These are phyloP conservation scores for Ametastegia equiseti DNA, from an alignment of 2,888 invertebrate species.

Conservation along the genomic window DNA sequence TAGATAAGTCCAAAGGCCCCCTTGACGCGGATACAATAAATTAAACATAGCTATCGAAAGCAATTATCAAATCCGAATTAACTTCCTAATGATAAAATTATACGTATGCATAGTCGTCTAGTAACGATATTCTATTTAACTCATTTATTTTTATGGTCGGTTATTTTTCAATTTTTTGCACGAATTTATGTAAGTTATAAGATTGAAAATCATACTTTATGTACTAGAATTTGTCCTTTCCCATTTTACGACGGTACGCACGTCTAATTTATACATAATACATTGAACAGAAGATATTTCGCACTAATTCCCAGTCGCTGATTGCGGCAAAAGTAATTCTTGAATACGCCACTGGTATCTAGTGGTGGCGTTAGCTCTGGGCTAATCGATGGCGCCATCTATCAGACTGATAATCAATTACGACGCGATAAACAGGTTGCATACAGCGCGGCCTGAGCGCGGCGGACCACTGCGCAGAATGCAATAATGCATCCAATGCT, in stretches of 20 bases:
- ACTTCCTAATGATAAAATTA: no score
- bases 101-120: no score
- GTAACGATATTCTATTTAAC: no score
- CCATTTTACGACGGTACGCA: not conserved
- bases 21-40: no score
- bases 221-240: not conserved
- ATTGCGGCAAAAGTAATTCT: not conserved
- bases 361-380: not conserved
- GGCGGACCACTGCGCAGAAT: slow-evolving; percentile 1
- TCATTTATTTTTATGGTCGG: no score
- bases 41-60: no score
- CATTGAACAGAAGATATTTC: not conserved
- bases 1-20: no score
- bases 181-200: no score
- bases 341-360: not conserved
- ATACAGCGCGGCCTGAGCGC: not conserved
- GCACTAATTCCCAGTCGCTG: not conserved
- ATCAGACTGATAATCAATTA: not conserved
- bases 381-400: not conserved
- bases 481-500: not conserved
- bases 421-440: not conserved
- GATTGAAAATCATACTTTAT: no score
- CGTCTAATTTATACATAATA: not conserved
- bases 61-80: no score
- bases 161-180: no score